Evolutionary conservation across 1,140 invertebrate species (phyloP).

Genomic region (Rhagoletis pomonella): DNA sequence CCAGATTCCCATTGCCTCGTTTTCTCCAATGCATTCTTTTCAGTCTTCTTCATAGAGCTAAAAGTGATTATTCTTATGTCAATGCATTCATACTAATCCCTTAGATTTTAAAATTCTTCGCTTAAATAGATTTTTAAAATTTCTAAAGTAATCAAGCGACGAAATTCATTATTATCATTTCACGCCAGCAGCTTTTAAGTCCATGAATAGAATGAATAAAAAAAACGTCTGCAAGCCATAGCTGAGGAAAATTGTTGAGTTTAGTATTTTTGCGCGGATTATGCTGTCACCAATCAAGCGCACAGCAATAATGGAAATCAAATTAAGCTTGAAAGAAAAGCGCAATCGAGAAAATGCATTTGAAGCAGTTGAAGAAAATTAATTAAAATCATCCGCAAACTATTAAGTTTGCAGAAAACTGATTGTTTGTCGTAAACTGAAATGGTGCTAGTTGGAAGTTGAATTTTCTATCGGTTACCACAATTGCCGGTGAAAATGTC

Average conservation of each 20-base stretch:
- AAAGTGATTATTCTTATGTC: too few species aligned
- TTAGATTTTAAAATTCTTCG: not conserved
- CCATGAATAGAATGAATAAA: not conserved
- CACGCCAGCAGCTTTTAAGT: conserved; percentile 4
- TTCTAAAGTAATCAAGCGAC: conserved; percentile 5
- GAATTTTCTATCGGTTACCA: not conserved
- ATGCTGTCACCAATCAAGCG: not conserved
- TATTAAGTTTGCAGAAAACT: not conserved
- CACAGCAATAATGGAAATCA: conserved; percentile 11
- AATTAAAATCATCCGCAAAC: not conserved
- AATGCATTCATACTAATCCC: not conserved
- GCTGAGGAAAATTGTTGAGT: not conserved
- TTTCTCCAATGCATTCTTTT: too few species aligned
- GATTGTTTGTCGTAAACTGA: not conserved
- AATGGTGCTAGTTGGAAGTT: not conserved
- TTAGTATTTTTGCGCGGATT: not conserved
- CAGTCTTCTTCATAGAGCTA: too few species aligned
- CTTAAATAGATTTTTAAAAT: not conserved
- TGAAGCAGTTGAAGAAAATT: not conserved
- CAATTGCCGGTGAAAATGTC: too few species aligned
- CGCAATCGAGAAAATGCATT: not conserved
- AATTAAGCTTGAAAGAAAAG: conserved; percentile 7
- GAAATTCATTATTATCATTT: conserved; percentile 3
- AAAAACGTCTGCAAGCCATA: not conserved
- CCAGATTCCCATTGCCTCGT: too few species aligned